Evolutionary conservation across 2,888 invertebrate genomes (phyloP), one percentile per base, ranked within the genome.

Genomic region (Myopa tessellatipennis): DNA sequence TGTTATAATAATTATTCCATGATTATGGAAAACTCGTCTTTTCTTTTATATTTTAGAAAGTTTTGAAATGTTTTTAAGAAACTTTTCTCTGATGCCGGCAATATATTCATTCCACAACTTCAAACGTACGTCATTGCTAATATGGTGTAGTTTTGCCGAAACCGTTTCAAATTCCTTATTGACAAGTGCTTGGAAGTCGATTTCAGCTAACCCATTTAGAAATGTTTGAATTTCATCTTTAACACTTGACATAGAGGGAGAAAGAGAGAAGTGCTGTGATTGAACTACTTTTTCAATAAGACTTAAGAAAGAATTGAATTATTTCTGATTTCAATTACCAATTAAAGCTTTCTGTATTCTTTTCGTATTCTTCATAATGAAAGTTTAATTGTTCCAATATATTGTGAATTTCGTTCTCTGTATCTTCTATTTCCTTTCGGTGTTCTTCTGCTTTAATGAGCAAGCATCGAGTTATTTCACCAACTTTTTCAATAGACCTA

Each of bases 281-380:
- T 8, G 18, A 16, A 65, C 60, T 72, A 34, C 12, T 74, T 50
- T 69, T 70, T 50, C 16, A 50, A 26, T 61, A 14, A 10, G 5
- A 58, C 60, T 7, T 50, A 69, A n/a, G 38, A 58, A 16, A 52
- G n/a, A 63, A 50, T 38, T 36, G 12, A 38, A 36, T 36, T 12
- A 38, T 26, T 7, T 4, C 8, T 10, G 36, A 38, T 68, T 38
- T 4, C 45, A 69, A 26, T 71, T 80, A 82, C 82, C 79, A 77
- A 76, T 82, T 70, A 78, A 79, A 81, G 60, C 79, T 71, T 60
- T 79, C 76, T 14, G 77, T 72, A 79, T 76, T 79, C 26, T 75
- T 74, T 58, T 76, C 69, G 73, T 78, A 81, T 8, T 63, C 63
- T 45, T 82, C 77, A 65, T 79, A 80, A 76, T 82, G 80, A 55